Evolutionary conservation across 2,797 vertebrate species (phyloP), one percentile per base, ranked within the genome.

Genomic region (Pogoniulus pusillus): DNA sequence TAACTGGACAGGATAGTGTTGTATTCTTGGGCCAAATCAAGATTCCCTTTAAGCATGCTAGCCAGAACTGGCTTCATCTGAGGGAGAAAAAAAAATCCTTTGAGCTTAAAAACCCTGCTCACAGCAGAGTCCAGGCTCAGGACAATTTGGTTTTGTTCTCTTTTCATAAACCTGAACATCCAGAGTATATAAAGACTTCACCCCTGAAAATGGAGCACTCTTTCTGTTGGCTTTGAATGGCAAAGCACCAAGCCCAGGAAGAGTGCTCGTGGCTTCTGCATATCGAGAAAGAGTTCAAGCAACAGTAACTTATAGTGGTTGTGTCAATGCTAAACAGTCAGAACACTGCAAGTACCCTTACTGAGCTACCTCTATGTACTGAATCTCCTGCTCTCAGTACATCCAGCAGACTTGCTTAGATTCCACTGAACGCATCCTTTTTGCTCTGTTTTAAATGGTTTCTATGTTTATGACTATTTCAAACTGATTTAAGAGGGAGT

Each of bases 361-460:
- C 93, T 75, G 95, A 97, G 94, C 97, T 98, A 98, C 97, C 97
- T 98, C 97, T 91, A 3, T 14, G 81, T 95, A 90, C 95, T 94
- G 95, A 91, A 90, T 66, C 85, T 80, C 73, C 11, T 54, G 73
- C 91, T 96, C 96, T 83, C 71, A 69, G 72, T 90, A 93, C 95
- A 89, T 93, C 88, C 92, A 71, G 77, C 86, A 85, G 47, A 93
- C 90, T 90, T 77, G 59, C 90, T 93, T 94, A 79, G 65, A 72
- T 92, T 94, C 77, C 92, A 82, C 59, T 91, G 81, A 77, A 83
- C 35, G 10, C 66, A 29, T 87, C 14, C 34, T 39, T 77, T 57
- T 71, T 39, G n/a, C 64, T 87, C 57, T 8, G 18, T 73, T 75
- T 54, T 54, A 54, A 20, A 0, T 0, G 60, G 93, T 81, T 76